Conservation (phyloP, 1,140 invertebrate genomes). For the Bombus huntii region DNA sequence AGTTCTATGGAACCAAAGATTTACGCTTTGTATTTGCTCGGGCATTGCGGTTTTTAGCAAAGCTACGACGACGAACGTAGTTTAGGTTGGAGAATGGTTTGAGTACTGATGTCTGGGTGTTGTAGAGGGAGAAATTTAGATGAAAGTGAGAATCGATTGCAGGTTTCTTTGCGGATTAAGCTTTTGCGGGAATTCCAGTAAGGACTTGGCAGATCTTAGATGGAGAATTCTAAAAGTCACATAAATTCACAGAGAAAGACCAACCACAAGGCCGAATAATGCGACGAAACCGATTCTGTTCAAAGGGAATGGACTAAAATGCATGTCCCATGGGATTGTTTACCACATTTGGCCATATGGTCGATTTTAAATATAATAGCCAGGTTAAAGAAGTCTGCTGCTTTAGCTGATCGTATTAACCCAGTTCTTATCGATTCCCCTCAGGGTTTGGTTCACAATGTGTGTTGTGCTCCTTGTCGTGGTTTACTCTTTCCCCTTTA, state of each 20-base stretch:
- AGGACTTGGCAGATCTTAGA: too few relatives aligned
- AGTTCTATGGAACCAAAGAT: background rate
- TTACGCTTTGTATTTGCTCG: background rate
- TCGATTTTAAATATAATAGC: constrained; percentile 20
- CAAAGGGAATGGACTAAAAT: background rate
- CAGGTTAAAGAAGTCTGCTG: constrained; percentile 38
- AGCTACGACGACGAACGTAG: background rate
- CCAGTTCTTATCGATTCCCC: constrained; percentile 72
- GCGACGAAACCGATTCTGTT: background rate
- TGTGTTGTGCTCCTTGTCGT: background rate
- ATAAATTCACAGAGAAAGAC: too few relatives aligned
- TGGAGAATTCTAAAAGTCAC: too few relatives aligned
- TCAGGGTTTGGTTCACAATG: constrained; percentile 51
- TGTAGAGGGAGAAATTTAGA: too few relatives aligned
- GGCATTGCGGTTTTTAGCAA: background rate
- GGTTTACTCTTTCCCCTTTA: constrained; percentile 1
- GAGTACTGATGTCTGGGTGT: too few relatives aligned
- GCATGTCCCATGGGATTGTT: background rate
- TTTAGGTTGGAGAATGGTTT: background rate
- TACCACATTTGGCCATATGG: background rate
- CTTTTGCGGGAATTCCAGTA: too few relatives aligned
- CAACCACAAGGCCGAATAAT: background rate
- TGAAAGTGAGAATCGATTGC: too few relatives aligned
- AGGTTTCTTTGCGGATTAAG: too few relatives aligned
- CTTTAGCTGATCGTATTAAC: constrained; percentile 73